Base-by-base conservation (phyloP, 2,888 invertebrate species). In the Sarcophaga caerulescens region DNA sequence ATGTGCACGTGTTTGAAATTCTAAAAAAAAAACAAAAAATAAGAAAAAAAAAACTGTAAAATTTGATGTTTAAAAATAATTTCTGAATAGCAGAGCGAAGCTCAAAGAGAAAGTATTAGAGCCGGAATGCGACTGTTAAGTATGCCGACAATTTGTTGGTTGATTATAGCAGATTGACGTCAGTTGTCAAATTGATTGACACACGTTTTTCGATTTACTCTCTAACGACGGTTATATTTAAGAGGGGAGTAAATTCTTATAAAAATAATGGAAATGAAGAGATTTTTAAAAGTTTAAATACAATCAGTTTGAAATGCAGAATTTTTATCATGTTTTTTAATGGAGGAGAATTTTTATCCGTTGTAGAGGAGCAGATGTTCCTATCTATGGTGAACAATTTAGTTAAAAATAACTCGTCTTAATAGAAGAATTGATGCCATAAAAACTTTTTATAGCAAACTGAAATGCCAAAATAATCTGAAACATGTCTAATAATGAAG, bases 131-230 rank as follows among this genome's bases (percentile, higher is more conserved):
- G 17, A 52, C 12, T 14, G 17, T 17, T 4, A 52, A 52, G 17
- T 52, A 52, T 17, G 17, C 17, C 52, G 17, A 14, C 17, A 52
- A 52, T 52, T 12, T 17, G 52, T 52, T 52, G 52, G 52, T 14
- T 52, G 5, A 19, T 70, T 59, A 35, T 0, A 45, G 10, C 2
- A 45, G 23, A 59, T 69, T 81, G 75, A 81, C 75, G 81, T 75
- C 62, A 75, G 62, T 57, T 70, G 44, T 3, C 69, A 63, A 62
- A 63, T 63, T 68, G 60, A 69, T 63, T 75, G 44, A 19, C 17
- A 57, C 12, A 75, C 62, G 8, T 66, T 47, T 47, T 60, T 19
- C n/a, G 25, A n/a, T 66, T 73, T 59, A 45, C 21, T 66, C 59
- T 35, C n/a, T 52, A 35, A 60, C 17, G 10, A 60, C 57, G 57